These are phyloP conservation scores for Merluccius polli DNA, from an alignment of 2,797 vertebrate genomes.

Conservation along the genomic window DNA sequence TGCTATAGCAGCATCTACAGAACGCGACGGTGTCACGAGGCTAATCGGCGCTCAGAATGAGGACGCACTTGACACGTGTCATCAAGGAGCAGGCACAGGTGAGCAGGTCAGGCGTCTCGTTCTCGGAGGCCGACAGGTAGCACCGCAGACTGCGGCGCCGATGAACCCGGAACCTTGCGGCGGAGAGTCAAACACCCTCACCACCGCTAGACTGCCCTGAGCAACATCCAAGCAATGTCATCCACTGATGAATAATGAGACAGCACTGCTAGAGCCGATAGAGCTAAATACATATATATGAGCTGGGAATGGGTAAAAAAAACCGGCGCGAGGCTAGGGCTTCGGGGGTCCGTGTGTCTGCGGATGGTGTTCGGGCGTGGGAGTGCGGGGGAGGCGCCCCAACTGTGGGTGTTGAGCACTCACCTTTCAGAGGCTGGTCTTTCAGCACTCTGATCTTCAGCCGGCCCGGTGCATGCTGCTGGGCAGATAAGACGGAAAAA, in stretches of 20 bases:
- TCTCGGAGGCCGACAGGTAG: background rate
- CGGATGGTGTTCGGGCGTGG: background rate
- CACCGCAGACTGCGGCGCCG: background rate
- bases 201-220: background rate
- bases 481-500: slow-evolving; percentile 24
- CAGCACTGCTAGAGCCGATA: background rate
- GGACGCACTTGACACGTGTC: background rate
- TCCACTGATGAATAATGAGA: background rate
- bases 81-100: background rate
- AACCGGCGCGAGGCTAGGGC: background rate
- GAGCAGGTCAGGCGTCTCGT: background rate
- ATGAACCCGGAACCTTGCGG: background rate
- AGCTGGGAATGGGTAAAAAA: background rate
- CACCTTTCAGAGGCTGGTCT: slow-evolving; percentile 66
- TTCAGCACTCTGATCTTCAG: slow-evolving; percentile 82
- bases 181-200: slow-evolving; percentile 16
- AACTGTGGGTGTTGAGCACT: slow-evolving; percentile 32
- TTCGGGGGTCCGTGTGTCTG: background rate
- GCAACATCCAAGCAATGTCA: background rate
- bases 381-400: background rate
- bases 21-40: too few species aligned
- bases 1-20: too few species aligned
- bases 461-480: slow-evolving; percentile 75
- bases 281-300: background rate
- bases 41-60: background rate